Evolutionary conservation across 23 tunicate genomes (phyloP).

Genomic region (Clavelina lepadiformis): DNA sequence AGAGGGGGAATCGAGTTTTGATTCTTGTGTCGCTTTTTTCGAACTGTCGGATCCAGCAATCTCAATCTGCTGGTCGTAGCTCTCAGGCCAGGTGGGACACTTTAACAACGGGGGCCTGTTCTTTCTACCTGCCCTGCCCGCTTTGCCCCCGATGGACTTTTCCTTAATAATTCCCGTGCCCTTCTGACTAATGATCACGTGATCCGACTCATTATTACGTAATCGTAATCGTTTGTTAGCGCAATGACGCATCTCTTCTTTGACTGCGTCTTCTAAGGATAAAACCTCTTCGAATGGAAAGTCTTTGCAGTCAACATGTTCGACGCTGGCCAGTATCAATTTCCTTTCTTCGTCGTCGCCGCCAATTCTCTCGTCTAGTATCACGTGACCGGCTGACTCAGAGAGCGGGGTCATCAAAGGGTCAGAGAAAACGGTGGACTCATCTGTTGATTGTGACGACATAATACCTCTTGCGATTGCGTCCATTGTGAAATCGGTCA

Average conservation of each 20-base stretch:
- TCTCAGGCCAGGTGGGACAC: slow-evolving; percentile 48
- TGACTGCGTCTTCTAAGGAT: slow-evolving; percentile 38
- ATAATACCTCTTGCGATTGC: too few relatives aligned
- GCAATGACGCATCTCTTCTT: slow-evolving; percentile 21
- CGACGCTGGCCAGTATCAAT: slow-evolving; percentile 10
- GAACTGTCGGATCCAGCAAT: background rate
- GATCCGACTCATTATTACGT: background rate
- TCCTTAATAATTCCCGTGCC: too few relatives aligned
- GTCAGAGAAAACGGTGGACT: too few relatives aligned
- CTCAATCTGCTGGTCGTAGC: slow-evolving; percentile 2
- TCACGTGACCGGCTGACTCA: too few relatives aligned
- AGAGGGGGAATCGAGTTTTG: slow-evolving; percentile 41
- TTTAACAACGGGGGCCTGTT: slow-evolving; percentile 47
- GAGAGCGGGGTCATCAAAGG: too few relatives aligned
- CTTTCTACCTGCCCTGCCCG: slow-evolving; percentile 3
- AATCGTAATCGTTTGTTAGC: background rate
- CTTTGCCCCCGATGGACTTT: too few relatives aligned
- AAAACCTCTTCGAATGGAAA: slow-evolving; percentile 61
- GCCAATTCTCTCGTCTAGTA: too few relatives aligned
- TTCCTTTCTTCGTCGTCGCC: slow-evolving; percentile 28
- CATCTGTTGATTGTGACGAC: too few relatives aligned
- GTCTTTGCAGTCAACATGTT: slow-evolving; percentile 39
- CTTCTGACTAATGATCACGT: too few relatives aligned
- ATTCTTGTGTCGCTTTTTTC: background rate
- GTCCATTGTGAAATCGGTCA: too few relatives aligned